Percentiles rank a stretch among this genome's conserved stretches.
phyloP scores from a whole-genome alignment of 2,113 vertebrate genomes.

The Pygoscelis antarcticus region DNA sequence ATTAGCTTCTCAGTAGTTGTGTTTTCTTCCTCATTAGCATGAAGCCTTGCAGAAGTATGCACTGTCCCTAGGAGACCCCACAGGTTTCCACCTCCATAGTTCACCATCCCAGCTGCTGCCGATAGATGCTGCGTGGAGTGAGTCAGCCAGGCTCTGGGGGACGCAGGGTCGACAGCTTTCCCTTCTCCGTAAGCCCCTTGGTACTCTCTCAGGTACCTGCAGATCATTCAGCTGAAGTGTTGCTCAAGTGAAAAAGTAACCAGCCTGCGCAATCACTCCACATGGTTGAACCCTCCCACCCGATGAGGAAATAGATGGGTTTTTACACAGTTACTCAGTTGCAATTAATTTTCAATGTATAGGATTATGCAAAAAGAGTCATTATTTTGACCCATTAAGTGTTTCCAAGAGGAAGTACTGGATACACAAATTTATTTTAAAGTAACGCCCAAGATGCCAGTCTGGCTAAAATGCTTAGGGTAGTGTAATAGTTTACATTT shows the following conservation, averaged over 20 bases:
- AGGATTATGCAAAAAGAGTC: slow-evolving; percentile 13
- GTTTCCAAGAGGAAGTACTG: neutral
- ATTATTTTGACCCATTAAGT: neutral
- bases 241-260: neutral
- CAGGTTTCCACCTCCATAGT: neutral
- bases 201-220: neutral
- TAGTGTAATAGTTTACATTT: neutral
- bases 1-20: neutral
- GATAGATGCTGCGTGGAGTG: fast-evolving
- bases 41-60: neutral
- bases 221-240: neutral
- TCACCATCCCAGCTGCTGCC: neutral
- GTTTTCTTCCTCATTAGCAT: neutral
- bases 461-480: neutral
- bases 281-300: neutral
- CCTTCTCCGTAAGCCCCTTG: neutral
- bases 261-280: fast-evolving
- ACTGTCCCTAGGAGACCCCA: neutral
- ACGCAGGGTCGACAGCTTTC: neutral
- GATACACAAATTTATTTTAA: neutral
- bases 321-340: neutral
- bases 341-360: neutral
- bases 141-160: neutral
- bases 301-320: neutral
- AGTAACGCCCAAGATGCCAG: neutral